Evolutionary conservation across 30 jellyfish, hydroid and myxozoan species (phyloP).

Genomic region (Kudoa iwatai): DNA sequence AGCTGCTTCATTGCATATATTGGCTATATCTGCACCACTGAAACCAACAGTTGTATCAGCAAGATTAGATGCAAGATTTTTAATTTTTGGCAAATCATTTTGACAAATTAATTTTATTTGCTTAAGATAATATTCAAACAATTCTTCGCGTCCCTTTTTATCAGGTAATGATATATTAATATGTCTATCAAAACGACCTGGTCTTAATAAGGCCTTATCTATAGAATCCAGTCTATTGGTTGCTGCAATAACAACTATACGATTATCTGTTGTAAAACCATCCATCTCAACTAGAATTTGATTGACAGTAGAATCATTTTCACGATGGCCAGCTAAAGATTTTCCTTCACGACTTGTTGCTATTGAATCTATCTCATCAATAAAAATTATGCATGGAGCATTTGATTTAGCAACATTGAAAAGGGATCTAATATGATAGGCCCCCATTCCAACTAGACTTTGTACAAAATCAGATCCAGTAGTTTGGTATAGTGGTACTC

Average conservation of each 20-base stretch:
- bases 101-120: background rate
- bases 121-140: background rate
- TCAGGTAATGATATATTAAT: constrained; percentile 79
- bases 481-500: constrained; percentile 52
- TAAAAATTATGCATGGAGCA: constrained; percentile 66
- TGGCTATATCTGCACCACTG: constrained; percentile 86
- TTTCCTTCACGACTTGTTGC: constrained; percentile 89
- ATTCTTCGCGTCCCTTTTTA: constrained; percentile 44
- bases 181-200: constrained; percentile 96
- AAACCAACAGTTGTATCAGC: background rate
- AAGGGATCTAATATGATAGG: constrained; percentile 68
- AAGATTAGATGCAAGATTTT: background rate
- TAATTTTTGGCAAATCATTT: background rate
- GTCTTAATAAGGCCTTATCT: constrained; percentile 78
- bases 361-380: constrained; percentile 88
- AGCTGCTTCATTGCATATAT: constrained; percentile 94
- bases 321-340: constrained; percentile 81
- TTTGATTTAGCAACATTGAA: constrained; percentile 63
- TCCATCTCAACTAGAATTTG: constrained; percentile 89
- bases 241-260: constrained; percentile 83
- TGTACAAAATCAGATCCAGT: constrained; percentile 83
- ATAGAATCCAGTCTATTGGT: constrained; percentile 78
- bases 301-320: constrained; percentile 56
- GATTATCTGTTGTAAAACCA: constrained; percentile 54
- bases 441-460: constrained; percentile 95